These are phyloP conservation scores for Drosophila meridiana DNA, from an alignment of 2,888 invertebrate species.

Conservation along the genomic window DNA sequence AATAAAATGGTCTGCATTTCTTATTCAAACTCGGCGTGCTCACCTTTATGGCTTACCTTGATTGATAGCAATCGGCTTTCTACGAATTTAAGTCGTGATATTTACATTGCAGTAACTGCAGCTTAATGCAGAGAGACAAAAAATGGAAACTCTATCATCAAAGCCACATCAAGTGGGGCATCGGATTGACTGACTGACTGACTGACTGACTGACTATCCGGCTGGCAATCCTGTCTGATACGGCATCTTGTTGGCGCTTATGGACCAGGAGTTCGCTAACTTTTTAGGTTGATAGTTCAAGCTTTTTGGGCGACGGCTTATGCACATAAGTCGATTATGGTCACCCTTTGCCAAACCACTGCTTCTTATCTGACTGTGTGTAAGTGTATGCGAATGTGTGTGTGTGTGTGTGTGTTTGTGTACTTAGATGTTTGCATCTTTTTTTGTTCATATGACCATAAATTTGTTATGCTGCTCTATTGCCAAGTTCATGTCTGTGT, in stretches of 20 bases:
- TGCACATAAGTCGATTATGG: slow-evolving; percentile 78
- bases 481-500: slow-evolving; percentile 47
- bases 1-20: background rate
- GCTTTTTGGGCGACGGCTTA: slow-evolving; percentile 59
- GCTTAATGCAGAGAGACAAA: slow-evolving; percentile 19
- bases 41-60: slow-evolving; percentile 27
- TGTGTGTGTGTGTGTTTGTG: slow-evolving; percentile 1
- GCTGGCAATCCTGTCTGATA: slow-evolving; percentile 42
- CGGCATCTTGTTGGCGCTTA: slow-evolving; percentile 43
- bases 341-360: slow-evolving; percentile 62
- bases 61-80: slow-evolving; percentile 67
- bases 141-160: slow-evolving; percentile 20
- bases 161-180: slow-evolving; percentile 13
- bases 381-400: background rate
- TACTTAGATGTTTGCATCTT: slow-evolving; percentile 28
- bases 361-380: slow-evolving; percentile 6
- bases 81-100: slow-evolving; percentile 27
- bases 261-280: slow-evolving; percentile 33
- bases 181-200: background rate
- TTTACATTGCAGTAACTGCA: slow-evolving; percentile 41
- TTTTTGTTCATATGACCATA: slow-evolving; percentile 69
- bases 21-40: background rate
- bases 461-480: slow-evolving; percentile 66
- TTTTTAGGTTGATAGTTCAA: slow-evolving; percentile 73
- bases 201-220: slow-evolving; percentile 8